A percentile compares a stretch with the other conserved stretches of the same genome.
Conservation (phyloP, 2,113 vertebrate species). For the Beaufortia kweichowensis region DNA sequence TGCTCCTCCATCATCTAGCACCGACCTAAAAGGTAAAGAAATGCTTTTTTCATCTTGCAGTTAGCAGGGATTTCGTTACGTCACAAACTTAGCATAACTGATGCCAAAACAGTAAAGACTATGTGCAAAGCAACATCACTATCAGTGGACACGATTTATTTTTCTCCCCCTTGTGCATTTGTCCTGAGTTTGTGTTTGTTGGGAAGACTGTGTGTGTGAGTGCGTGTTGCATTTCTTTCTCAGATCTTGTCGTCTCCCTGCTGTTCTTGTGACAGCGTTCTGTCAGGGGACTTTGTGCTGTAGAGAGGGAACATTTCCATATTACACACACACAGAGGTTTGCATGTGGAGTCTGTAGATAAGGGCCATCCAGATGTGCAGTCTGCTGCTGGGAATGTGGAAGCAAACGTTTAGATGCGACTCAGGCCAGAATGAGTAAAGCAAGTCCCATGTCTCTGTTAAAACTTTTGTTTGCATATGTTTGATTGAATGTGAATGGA, state of each 20-base stretch:
- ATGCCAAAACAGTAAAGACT: too few species aligned
- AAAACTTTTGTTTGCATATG: too few species aligned
- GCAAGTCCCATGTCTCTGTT: too few species aligned
- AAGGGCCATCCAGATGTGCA: slow-evolving; percentile 25
- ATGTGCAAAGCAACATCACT: too few species aligned
- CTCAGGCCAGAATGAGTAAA: neutral
- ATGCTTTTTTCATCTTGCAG: too few species aligned
- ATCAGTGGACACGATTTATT: neutral
- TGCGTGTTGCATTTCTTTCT: slow-evolving; percentile 38
- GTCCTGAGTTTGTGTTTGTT: neutral
- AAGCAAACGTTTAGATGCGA: neutral
- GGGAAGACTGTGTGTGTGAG: slow-evolving; percentile 2
- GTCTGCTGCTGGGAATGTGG: neutral
- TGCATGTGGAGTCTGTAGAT: slow-evolving; percentile 36
- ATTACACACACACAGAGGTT: slow-evolving; percentile 12
- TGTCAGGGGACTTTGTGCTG: slow-evolving; percentile 41
- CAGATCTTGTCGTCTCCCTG: slow-evolving; percentile 41
- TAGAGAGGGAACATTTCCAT: slow-evolving; percentile 42
- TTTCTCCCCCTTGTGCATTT: neutral
- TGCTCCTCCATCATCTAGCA: neutral
- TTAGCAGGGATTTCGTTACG: too few species aligned
- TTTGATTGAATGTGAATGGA: neutral
- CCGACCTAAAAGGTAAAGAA: too few species aligned
- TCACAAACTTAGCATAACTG: too few species aligned
- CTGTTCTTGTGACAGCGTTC: slow-evolving; percentile 47